Conservation (phyloP, 2,113 vertebrate genomes). For the Malaclemys terrapin region DNA sequence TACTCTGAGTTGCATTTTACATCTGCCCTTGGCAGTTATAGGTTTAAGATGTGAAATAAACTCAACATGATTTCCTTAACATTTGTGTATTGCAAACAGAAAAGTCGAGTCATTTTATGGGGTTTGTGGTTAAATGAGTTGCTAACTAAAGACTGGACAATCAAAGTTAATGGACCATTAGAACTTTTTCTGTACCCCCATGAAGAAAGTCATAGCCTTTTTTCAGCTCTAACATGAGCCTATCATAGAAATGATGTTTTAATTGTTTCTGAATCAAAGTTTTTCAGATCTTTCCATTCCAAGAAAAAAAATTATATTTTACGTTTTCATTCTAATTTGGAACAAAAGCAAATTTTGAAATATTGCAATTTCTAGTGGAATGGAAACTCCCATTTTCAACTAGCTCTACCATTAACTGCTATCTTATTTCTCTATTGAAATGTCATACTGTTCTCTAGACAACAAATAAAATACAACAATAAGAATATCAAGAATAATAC, state of each 20-base stretch:
- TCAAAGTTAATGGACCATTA: conserved; percentile 64
- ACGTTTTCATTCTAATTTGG: background rate
- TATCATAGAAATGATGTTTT: conserved; percentile 57
- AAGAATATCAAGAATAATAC: background rate
- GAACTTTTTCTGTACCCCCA: conserved; percentile 62
- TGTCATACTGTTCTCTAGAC: background rate
- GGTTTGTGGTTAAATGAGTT: conserved; percentile 58
- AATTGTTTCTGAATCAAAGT: conserved; percentile 22
- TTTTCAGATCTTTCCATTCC: background rate
- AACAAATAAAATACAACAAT: background rate
- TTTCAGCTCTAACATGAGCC: conserved; percentile 46
- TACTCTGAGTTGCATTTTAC: conserved; percentile 27
- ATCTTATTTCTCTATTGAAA: background rate
- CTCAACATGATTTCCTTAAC: conserved; percentile 43
- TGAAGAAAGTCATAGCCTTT: conserved; percentile 51
- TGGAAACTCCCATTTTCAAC: background rate
- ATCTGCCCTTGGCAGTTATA: conserved; percentile 48
- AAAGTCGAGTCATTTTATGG: conserved; percentile 61
- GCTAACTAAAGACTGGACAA: conserved; percentile 61
- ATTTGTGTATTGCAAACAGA: conserved; percentile 24
- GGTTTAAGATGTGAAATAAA: conserved; percentile 54
- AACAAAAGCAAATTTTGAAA: background rate
- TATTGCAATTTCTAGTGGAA: background rate
- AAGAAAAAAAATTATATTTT: background rate
- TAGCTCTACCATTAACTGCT: background rate